Evolutionary conservation across 2,888 invertebrate species (phyloP).

Genomic region (Folsomia candida): DNA sequence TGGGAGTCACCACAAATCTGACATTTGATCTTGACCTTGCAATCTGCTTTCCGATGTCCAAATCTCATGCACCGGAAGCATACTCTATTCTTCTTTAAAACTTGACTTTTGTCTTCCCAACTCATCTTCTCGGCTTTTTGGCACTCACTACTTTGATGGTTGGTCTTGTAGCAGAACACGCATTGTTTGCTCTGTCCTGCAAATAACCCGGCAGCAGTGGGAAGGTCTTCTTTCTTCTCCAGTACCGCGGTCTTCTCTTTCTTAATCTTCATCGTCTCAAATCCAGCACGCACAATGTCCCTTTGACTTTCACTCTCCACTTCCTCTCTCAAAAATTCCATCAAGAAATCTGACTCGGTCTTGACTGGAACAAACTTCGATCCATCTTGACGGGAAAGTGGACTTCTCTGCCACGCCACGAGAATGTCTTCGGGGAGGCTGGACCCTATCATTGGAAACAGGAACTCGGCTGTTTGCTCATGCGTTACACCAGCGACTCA

Average conservation of each 20-base stretch:
- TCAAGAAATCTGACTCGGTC: not conserved
- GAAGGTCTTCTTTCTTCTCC: not conserved
- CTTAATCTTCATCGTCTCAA: too few species aligned
- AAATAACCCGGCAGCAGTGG: constrained; percentile 6
- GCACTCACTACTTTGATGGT: too few species aligned
- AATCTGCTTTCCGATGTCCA: too few species aligned
- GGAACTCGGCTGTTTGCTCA: constrained; percentile 45
- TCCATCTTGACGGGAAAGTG: not conserved
- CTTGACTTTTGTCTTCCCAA: too few species aligned
- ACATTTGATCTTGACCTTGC: too few species aligned
- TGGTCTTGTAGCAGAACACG: too few species aligned
- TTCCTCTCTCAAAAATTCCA: too few species aligned
- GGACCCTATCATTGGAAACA: too few species aligned
- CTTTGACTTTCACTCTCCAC: constrained; percentile 6
- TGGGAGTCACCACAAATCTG: too few species aligned
- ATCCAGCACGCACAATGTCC: constrained; percentile 1
- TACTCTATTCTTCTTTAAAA: too few species aligned
- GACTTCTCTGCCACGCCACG: constrained; percentile 47
- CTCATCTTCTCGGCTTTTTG: too few species aligned
- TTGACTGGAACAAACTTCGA: constrained; percentile 2
- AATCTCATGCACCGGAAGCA: too few species aligned
- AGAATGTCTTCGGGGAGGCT: constrained; percentile 51
- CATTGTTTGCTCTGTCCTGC: not conserved
- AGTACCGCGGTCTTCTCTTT: not conserved
- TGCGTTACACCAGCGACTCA: constrained; percentile 23